Conservation (phyloP, 1,140 invertebrate genomes). For the Drosophila murphyi region DNA sequence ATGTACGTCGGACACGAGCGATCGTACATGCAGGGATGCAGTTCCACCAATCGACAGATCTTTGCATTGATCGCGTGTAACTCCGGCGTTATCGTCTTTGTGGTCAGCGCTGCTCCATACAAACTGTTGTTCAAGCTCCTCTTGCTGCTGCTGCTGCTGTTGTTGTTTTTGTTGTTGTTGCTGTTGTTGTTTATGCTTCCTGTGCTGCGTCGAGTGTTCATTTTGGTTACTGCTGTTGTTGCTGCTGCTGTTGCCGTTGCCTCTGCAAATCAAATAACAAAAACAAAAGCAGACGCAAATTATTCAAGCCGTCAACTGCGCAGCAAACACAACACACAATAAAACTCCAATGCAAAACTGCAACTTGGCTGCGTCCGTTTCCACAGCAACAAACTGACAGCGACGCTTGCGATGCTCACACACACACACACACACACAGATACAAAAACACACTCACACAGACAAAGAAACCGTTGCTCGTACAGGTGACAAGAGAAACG, state of each 20-base stretch:
- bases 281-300: constrained; percentile 7
- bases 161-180: background rate
- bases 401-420: constrained; percentile 12
- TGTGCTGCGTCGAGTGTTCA: constrained; percentile 55
- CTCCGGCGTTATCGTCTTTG: constrained; percentile 46
- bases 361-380: constrained; percentile 36
- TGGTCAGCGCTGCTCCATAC: constrained; percentile 26
- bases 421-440: background rate
- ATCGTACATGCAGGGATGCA: constrained; percentile 73
- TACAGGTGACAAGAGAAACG: constrained; percentile 39
- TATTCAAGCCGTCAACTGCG: constrained; percentile 31
- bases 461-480: constrained; percentile 18
- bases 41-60: constrained; percentile 70
- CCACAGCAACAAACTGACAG: constrained; percentile 42
- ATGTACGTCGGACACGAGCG: constrained; percentile 60
- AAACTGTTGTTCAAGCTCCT: constrained; percentile 17
- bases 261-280: constrained; percentile 8
- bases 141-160: background rate
- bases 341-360: constrained; percentile 17
- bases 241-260: constrained; percentile 5
- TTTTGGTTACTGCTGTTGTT: constrained; percentile 9
- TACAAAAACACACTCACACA: background rate
- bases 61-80: constrained; percentile 62
- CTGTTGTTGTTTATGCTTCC: constrained; percentile 29
- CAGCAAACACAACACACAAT: constrained; percentile 20